Percentiles rank a stretch among this genome's conserved stretches.
Conservation (phyloP, 2,888 invertebrate genomes). For the Caenorhabditis sulstoni region DNA sequence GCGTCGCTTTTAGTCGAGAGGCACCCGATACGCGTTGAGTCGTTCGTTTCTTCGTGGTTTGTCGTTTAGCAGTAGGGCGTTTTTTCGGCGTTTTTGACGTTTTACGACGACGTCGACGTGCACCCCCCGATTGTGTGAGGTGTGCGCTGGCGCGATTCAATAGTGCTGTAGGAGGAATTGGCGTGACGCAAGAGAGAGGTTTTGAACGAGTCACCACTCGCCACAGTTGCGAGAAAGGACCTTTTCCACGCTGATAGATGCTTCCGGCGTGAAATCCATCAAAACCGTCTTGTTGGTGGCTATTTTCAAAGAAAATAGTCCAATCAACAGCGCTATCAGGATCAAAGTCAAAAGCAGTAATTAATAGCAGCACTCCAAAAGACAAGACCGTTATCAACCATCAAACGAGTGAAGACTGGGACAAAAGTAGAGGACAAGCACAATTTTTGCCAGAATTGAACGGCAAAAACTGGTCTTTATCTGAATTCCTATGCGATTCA, state of each 20-base stretch:
- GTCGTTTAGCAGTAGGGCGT: no score
- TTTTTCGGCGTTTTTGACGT: no score
- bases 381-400: conserved; percentile 10
- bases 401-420: conserved; percentile 3
- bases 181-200: conserved; percentile 9
- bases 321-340: no score
- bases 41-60: no score
- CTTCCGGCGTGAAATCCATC: conserved; percentile 33
- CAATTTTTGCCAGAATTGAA: conserved; percentile 39
- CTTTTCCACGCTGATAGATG: conserved; percentile 37
- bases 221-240: conserved; percentile 32
- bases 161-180: conserved; percentile 7
- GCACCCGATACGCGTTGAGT: no score
- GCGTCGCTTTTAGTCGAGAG: no score
- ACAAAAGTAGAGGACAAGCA: conserved; percentile 22
- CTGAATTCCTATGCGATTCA: background rate
- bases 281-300: conserved; percentile 14
- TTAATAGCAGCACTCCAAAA: no score
- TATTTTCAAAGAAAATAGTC: conserved; percentile 16
- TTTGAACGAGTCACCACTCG: conserved; percentile 28
- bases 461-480: conserved; percentile 27
- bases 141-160: conserved; percentile 16
- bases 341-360: no score
- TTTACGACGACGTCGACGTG: no score
- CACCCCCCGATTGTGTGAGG: conserved; percentile 17